These are phyloP conservation scores for Elysia chlorotica DNA, from an alignment of 1,140 invertebrate genomes.

Conservation along the genomic window DNA sequence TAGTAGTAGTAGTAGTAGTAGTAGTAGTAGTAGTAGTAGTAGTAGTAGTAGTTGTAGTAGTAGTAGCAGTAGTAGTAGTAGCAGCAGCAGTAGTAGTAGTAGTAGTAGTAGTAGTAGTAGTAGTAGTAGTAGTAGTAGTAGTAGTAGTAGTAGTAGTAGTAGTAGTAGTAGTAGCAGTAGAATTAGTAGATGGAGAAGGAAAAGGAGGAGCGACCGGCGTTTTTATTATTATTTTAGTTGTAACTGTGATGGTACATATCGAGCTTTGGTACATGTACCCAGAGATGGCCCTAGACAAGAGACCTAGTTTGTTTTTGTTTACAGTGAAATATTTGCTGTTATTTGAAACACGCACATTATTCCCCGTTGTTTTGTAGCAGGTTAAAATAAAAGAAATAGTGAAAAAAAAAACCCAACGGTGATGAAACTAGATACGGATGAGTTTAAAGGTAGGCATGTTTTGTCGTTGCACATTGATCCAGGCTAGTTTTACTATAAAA, in stretches of 20 bases:
- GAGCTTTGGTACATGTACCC: background rate
- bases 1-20: background rate
- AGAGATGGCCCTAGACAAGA: background rate
- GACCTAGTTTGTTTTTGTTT: no score
- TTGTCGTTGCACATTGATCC: no score
- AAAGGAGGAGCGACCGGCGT: background rate
- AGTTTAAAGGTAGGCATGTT: no score
- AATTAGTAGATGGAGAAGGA: constrained; percentile 6
- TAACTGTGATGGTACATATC: background rate
- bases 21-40: background rate
- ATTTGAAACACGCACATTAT: no score
- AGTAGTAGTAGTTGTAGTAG: constrained; percentile 7
- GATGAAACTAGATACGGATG: no score
- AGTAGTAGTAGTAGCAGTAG: constrained; percentile 1
- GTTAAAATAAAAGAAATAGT: no score
- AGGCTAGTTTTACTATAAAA: no score
- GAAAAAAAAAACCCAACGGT: no score
- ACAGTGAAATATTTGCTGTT: no score
- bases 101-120: constrained; percentile 4
- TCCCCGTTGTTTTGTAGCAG: no score
- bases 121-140: constrained; percentile 3
- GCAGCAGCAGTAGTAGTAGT: constrained; percentile 4
- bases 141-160: constrained; percentile 1
- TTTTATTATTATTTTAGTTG: background rate
- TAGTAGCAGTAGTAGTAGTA: constrained; percentile 1